A percentile compares a stretch with the other conserved stretches of the same genome.
These are phyloP conservation scores for Montipora capitata DNA, from an alignment of 92 coral and sea anemone genomes.

Conservation along the genomic window DNA sequence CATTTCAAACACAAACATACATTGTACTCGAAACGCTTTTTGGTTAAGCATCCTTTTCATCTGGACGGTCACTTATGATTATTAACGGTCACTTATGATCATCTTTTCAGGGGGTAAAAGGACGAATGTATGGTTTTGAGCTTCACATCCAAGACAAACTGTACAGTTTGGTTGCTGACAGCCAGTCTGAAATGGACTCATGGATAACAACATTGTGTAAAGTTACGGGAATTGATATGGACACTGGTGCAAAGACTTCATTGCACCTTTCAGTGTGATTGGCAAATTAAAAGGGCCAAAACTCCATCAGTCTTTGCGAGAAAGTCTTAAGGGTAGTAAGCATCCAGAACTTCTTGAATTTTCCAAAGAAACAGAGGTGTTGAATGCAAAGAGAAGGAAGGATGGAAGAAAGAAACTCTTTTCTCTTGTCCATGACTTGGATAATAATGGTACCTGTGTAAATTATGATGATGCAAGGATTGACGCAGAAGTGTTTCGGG, in stretches of 20 bases:
- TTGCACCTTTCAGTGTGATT: slow-evolving; percentile 68
- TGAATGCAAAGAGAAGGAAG: slow-evolving; percentile 91
- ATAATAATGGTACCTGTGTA: slow-evolving; percentile 83
- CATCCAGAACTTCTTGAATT: slow-evolving; percentile 96
- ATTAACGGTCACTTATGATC: too few species aligned
- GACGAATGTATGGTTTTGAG: slow-evolving; percentile 98
- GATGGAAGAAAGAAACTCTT: slow-evolving; percentile 89
- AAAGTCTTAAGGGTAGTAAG: slow-evolving; percentile 95
- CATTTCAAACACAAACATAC: too few species aligned
- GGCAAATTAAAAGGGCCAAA: slow-evolving; percentile 84
- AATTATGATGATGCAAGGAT: slow-evolving; percentile 91
- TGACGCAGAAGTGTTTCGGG: slow-evolving; percentile 88
- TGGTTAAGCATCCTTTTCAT: too few species aligned
- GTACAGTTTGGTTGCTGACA: slow-evolving; percentile 96
- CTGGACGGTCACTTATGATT: too few species aligned
- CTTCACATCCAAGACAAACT: slow-evolving; percentile 97
- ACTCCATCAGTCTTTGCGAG: slow-evolving; percentile 84
- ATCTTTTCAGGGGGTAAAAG: slow-evolving; percentile 93
- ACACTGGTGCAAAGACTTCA: slow-evolving; percentile 74
- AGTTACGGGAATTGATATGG: slow-evolving; percentile 98
- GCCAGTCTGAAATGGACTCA: slow-evolving; percentile 96
- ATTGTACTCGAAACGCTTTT: too few species aligned
- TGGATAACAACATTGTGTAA: slow-evolving; percentile 95
- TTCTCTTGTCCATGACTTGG: slow-evolving; percentile 88
- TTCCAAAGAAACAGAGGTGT: slow-evolving; percentile 96